Evolutionary conservation across 2,113 vertebrate genomes (phyloP).

Genomic region (Hippocampus comes): DNA sequence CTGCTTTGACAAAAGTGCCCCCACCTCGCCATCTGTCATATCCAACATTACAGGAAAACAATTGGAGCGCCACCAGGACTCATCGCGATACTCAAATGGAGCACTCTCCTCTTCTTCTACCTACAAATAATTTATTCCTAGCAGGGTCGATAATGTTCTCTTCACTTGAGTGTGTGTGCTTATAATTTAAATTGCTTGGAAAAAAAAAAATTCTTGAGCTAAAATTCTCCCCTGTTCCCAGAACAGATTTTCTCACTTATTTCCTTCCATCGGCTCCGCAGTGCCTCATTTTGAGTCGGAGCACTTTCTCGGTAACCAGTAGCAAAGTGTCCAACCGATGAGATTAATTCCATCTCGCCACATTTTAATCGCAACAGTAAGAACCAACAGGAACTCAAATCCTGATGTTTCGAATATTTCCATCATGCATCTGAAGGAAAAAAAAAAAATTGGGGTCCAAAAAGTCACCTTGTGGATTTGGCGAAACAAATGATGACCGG

Average conservation of each 20-base stretch:
- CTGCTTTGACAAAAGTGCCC: constrained; percentile 41
- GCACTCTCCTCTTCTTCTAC: not conserved
- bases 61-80: constrained; percentile 38
- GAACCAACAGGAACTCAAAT: not conserved
- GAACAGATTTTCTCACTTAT: constrained; percentile 42
- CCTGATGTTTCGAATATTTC: not conserved
- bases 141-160: constrained; percentile 7
- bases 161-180: constrained; percentile 4
- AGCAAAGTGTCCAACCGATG: constrained; percentile 27
- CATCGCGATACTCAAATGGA: constrained; percentile 12
- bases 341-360: constrained; percentile 35
- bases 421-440: not conserved
- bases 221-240: constrained; percentile 22
- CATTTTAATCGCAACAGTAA: constrained; percentile 27
- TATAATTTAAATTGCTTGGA: not conserved
- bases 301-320: constrained; percentile 14
- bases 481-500: not conserved
- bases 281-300: constrained; percentile 27
- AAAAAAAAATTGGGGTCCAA: not conserved
- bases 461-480: not conserved
- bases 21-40: constrained; percentile 61
- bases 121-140: not conserved
- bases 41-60: constrained; percentile 35
- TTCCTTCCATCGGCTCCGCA: constrained; percentile 27
- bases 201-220: not conserved